Conservation (phyloP, 2,888 invertebrate genomes). For the Epirrhoe alternata region DNA sequence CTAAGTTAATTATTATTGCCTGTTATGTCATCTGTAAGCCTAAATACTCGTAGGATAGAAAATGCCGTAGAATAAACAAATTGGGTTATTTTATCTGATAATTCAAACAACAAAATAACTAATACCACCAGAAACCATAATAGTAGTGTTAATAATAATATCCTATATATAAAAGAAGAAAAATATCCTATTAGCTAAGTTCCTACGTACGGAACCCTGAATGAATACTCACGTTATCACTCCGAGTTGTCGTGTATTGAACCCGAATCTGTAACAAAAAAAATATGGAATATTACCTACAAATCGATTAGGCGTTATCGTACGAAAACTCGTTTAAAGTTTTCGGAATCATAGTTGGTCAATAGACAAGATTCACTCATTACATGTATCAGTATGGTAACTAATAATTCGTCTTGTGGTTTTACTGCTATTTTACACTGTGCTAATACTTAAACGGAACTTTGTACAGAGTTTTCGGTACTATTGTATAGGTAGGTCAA, state of each 20-base stretch:
- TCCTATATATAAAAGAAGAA: too few species aligned
- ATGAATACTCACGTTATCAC: slow-evolving; percentile 56
- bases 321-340: slow-evolving; percentile 7
- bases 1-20: too few species aligned
- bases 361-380: neutral
- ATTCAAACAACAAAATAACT: too few species aligned
- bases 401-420: slow-evolving; percentile 48
- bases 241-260: slow-evolving; percentile 67
- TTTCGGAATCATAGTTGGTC: neutral
- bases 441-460: slow-evolving; percentile 6
- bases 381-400: neutral
- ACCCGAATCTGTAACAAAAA: slow-evolving; percentile 73
- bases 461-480: slow-evolving; percentile 19
- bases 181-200: too few species aligned
- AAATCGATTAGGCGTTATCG: slow-evolving; percentile 47
- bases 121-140: too few species aligned
- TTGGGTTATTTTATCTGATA: too few species aligned
- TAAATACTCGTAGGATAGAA: too few species aligned
- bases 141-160: too few species aligned
- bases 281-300: slow-evolving; percentile 61
- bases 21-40: too few species aligned
- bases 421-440: slow-evolving; percentile 33
- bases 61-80: too few species aligned
- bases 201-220: too few species aligned
- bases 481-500: slow-evolving; percentile 7